Evolutionary conservation across 2,113 vertebrate genomes (phyloP), one percentile per base, ranked within the genome.

Genomic region (Melanostigma gelatinosum): DNA sequence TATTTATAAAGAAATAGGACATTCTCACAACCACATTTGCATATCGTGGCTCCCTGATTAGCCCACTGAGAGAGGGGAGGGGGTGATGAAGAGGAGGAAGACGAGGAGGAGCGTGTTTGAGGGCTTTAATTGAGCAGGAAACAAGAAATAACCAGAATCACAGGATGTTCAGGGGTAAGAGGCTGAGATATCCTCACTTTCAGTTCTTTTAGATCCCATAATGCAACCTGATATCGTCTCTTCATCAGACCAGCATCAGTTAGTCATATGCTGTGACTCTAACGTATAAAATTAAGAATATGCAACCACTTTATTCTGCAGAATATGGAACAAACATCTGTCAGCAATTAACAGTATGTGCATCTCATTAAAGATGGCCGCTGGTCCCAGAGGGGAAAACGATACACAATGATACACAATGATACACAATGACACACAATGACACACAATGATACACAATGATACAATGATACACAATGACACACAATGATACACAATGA

Each of bases 1-100:
- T 92, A 89, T 92, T 89, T 89, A 81, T 92, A 90, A 89, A 85
- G 58, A 90, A 88, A 79, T 90, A 87, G 87, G 85, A 73, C 90
- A 89, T 75, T 84, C 84, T 46, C 77, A 63, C 44, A 64, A 20
- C 11, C 10, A 8, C 75, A 88, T 90, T 87, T 84, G 75, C 82
- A 89, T 87, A 73, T 64, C 34, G 67, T 62, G 36, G 76, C 78
- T 75, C 72, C 67, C 72, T 54, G 72, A 91, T 91, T 88, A 73
- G 87, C 55, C 89, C 83, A 44, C 42, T 69, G 84, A 80, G 84
- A 61, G 44, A 8, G n/a, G 20, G 13, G 3, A 27, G 44, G 36
- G 40, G 86, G 60, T 11, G 72, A 44, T n/a, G 80, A 61, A 32
- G 84, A 58, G 44, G 73, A 84, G 12, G 24, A 63, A 4, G 60